phyloP scores from a whole-genome alignment of 2,888 invertebrate species.

The Troilus luridus region DNA sequence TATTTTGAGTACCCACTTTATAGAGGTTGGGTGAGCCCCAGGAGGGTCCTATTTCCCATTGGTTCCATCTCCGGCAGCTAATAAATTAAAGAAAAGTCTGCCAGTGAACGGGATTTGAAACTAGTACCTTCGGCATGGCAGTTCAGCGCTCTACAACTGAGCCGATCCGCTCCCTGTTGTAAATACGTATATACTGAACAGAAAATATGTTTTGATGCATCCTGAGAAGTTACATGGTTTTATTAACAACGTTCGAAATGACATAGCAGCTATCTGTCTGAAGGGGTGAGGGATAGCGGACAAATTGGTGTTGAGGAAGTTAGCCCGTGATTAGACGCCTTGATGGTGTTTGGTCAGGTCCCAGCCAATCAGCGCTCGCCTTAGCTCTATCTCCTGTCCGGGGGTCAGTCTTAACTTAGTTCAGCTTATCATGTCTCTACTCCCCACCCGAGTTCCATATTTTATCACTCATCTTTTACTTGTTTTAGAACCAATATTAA shows the following conservation, averaged over 20 bases:
- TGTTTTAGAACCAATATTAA: not conserved
- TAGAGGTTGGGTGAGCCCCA: too few species aligned
- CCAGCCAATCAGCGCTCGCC: not conserved
- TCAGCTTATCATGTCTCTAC: not conserved
- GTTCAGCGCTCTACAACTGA: too few species aligned
- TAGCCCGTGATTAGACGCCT: not conserved
- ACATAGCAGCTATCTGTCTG: not conserved
- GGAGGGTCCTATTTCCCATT: too few species aligned
- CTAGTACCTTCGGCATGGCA: too few species aligned
- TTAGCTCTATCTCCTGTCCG: not conserved
- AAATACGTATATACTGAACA: too few species aligned
- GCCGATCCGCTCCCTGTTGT: too few species aligned
- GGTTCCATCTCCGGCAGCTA: too few species aligned
- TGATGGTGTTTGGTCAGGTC: constrained; percentile 6
- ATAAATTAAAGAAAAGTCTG: too few species aligned
- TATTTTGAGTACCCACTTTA: too few species aligned
- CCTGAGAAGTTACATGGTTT: not conserved
- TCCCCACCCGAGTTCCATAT: not conserved
- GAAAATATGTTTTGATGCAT: too few species aligned
- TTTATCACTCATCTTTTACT: not conserved
- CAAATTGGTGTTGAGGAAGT: constrained; percentile 21
- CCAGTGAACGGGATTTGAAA: too few species aligned
- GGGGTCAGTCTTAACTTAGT: not conserved
- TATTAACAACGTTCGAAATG: not conserved
- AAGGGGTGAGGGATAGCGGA: not conserved